Base-by-base conservation (phyloP, 2,113 vertebrate species). In the Phyllopteryx taeniolatus region DNA sequence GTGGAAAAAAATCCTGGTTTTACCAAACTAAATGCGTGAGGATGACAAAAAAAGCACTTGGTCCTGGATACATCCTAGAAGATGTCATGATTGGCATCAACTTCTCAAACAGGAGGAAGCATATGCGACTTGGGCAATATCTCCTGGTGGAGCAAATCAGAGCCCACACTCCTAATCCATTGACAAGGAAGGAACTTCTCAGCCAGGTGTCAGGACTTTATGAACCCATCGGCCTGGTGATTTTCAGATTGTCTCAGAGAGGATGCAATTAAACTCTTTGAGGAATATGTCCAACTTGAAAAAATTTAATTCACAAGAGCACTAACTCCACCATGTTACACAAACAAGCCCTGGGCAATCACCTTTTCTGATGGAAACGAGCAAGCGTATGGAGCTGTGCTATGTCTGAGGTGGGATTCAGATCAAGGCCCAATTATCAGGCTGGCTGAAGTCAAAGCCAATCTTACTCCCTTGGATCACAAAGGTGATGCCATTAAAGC, bases 351-450 rank as follows among this genome's bases (percentile, higher is more conserved):
- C 0, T 27, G 0, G 10, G 61, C 19, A 39, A 35, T 78, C 6
- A 73, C 72, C 0, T 79, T 81, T 14, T 76, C 73, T 0, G 74
- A 80, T 56, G 60, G 71, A 5, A 80, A 68, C 8, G 44, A 79
- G 7, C 13, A 69, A 2, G 15, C 68, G 1, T 79, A 71, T 59
- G 78, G 54, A 2, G 67, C 67, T 1, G 60, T 73, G 12, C 0
- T 70, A 22, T 67, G 77, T 15, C 11, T 72, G 0, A 27, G 46
- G 5, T 76, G 71, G 67, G 4, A 19, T 0, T 43, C 27, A 19
- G 4, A 11, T 7, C 3, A 5, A 70, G 4, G 5, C 20, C 0
- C 49, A 0, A n/a, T 54, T 0, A 19, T 64, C 1, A 47, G 31
- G 2, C 13, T 83, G 9, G 73, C 77, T 8, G 74, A 70, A 2